Percentiles rank a stretch among this genome's conserved stretches.
Conservation (phyloP, 1,140 invertebrate species). For the Heliconius hermathena region DNA sequence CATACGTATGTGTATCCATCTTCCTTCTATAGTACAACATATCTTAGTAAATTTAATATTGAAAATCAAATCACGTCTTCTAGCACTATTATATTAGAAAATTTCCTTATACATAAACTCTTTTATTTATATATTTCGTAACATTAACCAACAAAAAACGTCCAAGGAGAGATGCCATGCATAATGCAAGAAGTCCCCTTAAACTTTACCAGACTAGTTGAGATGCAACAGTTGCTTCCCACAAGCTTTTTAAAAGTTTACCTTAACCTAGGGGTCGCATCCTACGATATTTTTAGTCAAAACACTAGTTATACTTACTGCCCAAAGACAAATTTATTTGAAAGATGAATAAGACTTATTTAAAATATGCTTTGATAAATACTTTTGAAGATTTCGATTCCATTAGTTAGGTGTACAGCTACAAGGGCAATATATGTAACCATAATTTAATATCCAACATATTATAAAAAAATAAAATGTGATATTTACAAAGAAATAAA, state of each 20-base stretch:
- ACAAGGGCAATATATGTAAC: no score
- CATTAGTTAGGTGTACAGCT: no score
- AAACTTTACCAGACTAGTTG: slow-evolving; percentile 44
- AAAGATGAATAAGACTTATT: not conserved
- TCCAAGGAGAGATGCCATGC: slow-evolving; percentile 39
- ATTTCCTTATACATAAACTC: not conserved
- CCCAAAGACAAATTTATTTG: not conserved
- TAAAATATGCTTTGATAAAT: not conserved
- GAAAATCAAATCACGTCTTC: not conserved
- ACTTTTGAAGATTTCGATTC: no score
- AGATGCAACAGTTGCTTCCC: slow-evolving; percentile 47
- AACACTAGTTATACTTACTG: slow-evolving; percentile 19
- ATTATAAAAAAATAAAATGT: no score
- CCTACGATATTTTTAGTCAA: slow-evolving; percentile 30
- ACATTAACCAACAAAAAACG: slow-evolving; percentile 34
- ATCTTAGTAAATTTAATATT: not conserved
- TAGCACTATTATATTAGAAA: not conserved
- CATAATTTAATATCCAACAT: no score
- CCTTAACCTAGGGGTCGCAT: slow-evolving; percentile 39
- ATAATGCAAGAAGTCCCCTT: slow-evolving; percentile 46
- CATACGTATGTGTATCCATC: no score
- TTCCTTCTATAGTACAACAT: not conserved
- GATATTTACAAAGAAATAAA: no score
- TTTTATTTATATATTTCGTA: slow-evolving; percentile 26
- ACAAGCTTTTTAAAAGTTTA: slow-evolving; percentile 48